Conservation (phyloP, 1,140 invertebrate species). For the Triops longicaudatus region DNA sequence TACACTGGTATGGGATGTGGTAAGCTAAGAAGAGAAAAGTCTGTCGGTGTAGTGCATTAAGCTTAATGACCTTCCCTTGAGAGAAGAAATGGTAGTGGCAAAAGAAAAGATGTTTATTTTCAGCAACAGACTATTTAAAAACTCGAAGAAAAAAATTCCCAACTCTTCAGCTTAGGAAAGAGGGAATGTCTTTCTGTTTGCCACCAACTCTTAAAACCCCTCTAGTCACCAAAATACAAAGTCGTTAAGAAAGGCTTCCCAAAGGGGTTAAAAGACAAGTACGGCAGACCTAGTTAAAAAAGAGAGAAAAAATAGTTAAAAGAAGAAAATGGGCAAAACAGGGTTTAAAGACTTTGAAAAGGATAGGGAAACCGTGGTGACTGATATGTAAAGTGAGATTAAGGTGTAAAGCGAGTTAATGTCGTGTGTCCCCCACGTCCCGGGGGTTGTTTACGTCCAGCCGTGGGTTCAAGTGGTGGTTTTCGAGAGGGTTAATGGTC, state of each 20-base stretch:
- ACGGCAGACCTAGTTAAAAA: not conserved
- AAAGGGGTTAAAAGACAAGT: not conserved
- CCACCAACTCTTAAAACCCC: not conserved
- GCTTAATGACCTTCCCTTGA: slow-evolving; percentile 7
- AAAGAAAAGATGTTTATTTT: not conserved
- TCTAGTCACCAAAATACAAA: not conserved
- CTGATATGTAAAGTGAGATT: slow-evolving; percentile 4
- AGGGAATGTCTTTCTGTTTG: not conserved
- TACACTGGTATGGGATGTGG: not conserved
- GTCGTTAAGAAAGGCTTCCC: not conserved
- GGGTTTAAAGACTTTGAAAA: not conserved
- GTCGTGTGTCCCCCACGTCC: too few relatives aligned
- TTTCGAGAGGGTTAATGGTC: too few relatives aligned
- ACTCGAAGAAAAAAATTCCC: too few relatives aligned
- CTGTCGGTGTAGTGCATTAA: not conserved
- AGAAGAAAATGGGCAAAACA: not conserved
- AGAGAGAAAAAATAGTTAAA: not conserved
- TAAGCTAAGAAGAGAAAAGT: not conserved
- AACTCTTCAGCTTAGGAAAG: not conserved
- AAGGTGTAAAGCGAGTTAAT: not conserved
- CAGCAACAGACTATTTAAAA: not conserved
- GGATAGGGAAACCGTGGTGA: not conserved
- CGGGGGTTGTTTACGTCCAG: too few relatives aligned
- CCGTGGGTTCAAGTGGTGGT: too few relatives aligned
- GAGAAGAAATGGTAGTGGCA: not conserved